A percentile compares a stretch with the other conserved stretches of the same genome.
phyloP scores from a whole-genome alignment of 2,797 vertebrate species.

The Sus cebifrons region DNA sequence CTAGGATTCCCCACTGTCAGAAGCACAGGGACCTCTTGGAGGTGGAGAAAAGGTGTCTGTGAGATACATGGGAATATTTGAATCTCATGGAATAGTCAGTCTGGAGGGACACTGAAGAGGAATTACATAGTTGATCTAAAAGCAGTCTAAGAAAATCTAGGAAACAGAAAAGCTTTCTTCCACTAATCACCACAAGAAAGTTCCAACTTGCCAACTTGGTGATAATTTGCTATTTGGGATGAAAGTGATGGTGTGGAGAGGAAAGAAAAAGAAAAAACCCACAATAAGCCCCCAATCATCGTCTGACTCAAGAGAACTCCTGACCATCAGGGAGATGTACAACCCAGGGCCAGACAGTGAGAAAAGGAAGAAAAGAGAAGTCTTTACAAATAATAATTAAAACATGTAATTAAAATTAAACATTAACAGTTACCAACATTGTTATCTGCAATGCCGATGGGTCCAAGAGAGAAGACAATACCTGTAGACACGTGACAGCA shows the following conservation, averaged over 20 bases:
- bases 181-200: background rate
- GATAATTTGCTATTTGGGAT: background rate
- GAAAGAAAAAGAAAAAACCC: background rate
- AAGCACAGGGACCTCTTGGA: background rate
- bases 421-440: background rate
- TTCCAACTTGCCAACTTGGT: background rate
- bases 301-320: background rate
- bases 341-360: background rate
- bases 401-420: background rate
- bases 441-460: background rate
- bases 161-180: background rate
- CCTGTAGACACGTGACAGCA: background rate
- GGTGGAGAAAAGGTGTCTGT: background rate
- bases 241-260: background rate
- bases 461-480: background rate
- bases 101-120: background rate
- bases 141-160: background rate
- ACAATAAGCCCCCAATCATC: background rate
- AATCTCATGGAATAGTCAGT: background rate
- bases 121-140: background rate
- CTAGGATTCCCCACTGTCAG: background rate
- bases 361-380: background rate
- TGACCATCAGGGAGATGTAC: background rate
- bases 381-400: background rate
- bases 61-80: background rate